Percentiles rank a stretch among this genome's conserved stretches.
These are phyloP conservation scores for Cynopterus sphinx DNA, from an alignment of 2,797 vertebrate species.

Conservation along the genomic window DNA sequence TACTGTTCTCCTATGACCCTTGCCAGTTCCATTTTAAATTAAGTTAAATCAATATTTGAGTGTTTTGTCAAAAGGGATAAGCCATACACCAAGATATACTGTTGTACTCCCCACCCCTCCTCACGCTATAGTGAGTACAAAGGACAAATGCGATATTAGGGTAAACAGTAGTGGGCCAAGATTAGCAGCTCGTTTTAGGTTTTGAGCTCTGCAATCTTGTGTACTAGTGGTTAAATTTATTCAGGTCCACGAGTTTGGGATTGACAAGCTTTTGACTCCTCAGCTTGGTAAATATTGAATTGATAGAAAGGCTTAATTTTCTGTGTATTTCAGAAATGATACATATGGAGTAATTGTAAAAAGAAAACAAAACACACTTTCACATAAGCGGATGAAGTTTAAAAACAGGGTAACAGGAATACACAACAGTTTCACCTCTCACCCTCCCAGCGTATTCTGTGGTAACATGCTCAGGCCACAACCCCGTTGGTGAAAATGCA, in stretches of 20 bases:
- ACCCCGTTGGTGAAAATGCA: constrained; percentile 72
- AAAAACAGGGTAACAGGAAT: background rate
- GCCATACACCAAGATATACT: background rate
- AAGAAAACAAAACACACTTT: constrained; percentile 61
- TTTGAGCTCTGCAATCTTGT: constrained; percentile 74
- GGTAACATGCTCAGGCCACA: constrained; percentile 69
- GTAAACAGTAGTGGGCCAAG: constrained; percentile 66
- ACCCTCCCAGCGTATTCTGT: constrained; percentile 51
- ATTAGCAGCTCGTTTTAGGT: constrained; percentile 76
- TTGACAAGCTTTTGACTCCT: constrained; percentile 74
- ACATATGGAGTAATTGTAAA: constrained; percentile 5
- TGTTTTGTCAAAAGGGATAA: background rate
- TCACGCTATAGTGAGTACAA: background rate
- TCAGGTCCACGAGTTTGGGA: constrained; percentile 77
- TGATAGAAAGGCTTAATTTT: constrained; percentile 73
- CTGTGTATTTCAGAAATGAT: constrained; percentile 8
- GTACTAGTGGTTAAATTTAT: constrained; percentile 77
- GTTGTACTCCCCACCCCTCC: background rate
- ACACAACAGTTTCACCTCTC: background rate
- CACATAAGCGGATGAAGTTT: background rate
- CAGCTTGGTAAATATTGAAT: constrained; percentile 73
- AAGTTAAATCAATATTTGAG: background rate
- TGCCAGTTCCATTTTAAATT: constrained; percentile 57
- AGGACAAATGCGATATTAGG: constrained; percentile 62
- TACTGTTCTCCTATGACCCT: constrained; percentile 45